These are phyloP conservation scores for Brachystomella parvula DNA, from an alignment of 1,140 invertebrate species.

Conservation along the genomic window DNA sequence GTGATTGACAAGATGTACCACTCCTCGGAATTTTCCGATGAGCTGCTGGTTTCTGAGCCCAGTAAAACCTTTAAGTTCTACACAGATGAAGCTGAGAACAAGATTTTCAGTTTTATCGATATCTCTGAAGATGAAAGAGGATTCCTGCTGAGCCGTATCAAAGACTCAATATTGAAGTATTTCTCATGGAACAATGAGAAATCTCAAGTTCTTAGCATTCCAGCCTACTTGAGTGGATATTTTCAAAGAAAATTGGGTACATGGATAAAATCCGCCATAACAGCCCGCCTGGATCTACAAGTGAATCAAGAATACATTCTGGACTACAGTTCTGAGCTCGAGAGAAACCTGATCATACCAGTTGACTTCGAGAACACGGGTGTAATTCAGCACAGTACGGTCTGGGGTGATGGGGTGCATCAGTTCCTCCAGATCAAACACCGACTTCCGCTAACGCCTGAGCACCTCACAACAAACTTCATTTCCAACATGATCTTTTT, in stretches of 20 bases:
- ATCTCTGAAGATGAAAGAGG: too few relatives aligned
- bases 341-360: slow-evolving; percentile 16
- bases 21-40: too few relatives aligned
- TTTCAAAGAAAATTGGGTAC: background rate
- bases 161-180: too few relatives aligned
- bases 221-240: background rate
- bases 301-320: background rate
- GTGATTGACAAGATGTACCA: too few relatives aligned
- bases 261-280: background rate
- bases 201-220: too few relatives aligned
- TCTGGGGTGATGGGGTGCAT: slow-evolving; percentile 26
- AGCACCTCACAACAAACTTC: slow-evolving; percentile 25
- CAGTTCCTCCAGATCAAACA: slow-evolving; percentile 32
- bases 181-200: too few relatives aligned
- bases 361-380: slow-evolving; percentile 23
- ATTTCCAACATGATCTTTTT: slow-evolving; percentile 17
- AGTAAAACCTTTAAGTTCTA: too few relatives aligned
- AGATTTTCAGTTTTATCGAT: too few relatives aligned
- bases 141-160: too few relatives aligned
- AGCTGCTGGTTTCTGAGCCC: too few relatives aligned
- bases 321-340: background rate
- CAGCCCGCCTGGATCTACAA: background rate
- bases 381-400: slow-evolving; percentile 14
- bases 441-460: slow-evolving; percentile 2
- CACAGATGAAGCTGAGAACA: too few relatives aligned